Conservation (phyloP, 2,797 vertebrate species). For the Cyclura pinguis region DNA sequence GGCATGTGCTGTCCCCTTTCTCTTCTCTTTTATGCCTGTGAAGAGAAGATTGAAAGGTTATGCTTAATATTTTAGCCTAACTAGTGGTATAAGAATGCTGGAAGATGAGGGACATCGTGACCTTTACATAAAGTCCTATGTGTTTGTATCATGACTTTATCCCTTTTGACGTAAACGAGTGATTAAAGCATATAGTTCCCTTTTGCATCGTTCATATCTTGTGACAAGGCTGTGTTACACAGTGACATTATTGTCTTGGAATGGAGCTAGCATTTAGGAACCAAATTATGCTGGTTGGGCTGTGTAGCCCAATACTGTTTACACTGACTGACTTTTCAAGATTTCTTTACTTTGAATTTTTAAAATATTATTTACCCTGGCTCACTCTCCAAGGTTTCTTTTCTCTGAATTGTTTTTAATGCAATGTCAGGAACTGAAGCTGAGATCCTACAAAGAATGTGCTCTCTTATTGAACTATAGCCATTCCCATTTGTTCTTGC, state of each 20-base stretch:
- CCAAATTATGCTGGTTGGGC: background rate
- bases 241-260: fast-evolving
- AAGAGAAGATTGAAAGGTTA: background rate
- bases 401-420: background rate
- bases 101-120: too few species aligned
- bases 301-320: background rate
- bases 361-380: too few species aligned
- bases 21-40: background rate
- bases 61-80: background rate
- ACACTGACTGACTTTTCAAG: background rate
- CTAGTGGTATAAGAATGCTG: background rate
- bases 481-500: background rate
- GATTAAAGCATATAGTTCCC: background rate
- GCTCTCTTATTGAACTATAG: background rate
- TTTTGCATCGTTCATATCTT: background rate
- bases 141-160: background rate
- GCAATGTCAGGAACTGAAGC: background rate
- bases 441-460: background rate
- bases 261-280: background rate
- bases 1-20: background rate
- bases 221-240: fast-evolving
- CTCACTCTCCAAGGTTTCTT: too few species aligned
- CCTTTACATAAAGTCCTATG: background rate
- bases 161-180: slow-evolving; percentile 44
- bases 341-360: too few species aligned